Evolutionary conservation across 2,113 vertebrate species (phyloP).

Genomic region (Dromaius novaehollandiae): DNA sequence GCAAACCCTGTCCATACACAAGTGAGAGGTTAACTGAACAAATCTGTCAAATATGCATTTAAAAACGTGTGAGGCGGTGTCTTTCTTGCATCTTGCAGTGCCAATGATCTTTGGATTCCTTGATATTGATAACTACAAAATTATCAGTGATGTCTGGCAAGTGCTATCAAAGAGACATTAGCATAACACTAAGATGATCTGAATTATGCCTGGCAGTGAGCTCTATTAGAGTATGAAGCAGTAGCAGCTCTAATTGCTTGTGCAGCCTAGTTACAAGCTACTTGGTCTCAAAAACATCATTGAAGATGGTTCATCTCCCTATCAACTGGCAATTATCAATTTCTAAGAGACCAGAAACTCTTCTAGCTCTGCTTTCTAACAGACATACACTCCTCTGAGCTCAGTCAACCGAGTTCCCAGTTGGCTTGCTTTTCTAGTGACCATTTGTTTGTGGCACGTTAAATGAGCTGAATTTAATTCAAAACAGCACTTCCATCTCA

Average conservation of each 20-base stretch:
- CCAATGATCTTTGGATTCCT: slow-evolving; percentile 7
- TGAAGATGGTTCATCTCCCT: not conserved
- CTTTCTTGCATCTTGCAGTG: not conserved
- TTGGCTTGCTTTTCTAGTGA: not conserved
- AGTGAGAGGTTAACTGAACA: not conserved
- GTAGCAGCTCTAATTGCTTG: slow-evolving; percentile 35
- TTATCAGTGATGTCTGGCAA: not conserved
- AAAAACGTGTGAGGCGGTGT: not conserved
- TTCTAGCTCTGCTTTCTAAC: not conserved
- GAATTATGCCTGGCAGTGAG: slow-evolving; percentile 16
- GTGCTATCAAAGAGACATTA: not conserved
- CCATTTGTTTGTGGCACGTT: not conserved
- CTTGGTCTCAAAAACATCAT: not conserved
- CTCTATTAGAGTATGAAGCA: not conserved
- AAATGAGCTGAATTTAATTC: not conserved
- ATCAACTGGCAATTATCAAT: not conserved
- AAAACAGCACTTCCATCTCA: not conserved
- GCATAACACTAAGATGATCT: not conserved
- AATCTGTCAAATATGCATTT: not conserved
- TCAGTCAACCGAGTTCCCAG: not conserved
- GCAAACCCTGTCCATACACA: not conserved
- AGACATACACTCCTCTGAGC: not conserved
- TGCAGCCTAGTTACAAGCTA: too few relatives aligned
- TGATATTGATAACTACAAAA: not conserved
- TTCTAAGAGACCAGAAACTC: not conserved